A percentile compares a stretch with the other conserved stretches of the same genome.
These are phyloP conservation scores for Darevskia mixta DNA, from an alignment of 2,797 vertebrate species.

Conservation along the genomic window DNA sequence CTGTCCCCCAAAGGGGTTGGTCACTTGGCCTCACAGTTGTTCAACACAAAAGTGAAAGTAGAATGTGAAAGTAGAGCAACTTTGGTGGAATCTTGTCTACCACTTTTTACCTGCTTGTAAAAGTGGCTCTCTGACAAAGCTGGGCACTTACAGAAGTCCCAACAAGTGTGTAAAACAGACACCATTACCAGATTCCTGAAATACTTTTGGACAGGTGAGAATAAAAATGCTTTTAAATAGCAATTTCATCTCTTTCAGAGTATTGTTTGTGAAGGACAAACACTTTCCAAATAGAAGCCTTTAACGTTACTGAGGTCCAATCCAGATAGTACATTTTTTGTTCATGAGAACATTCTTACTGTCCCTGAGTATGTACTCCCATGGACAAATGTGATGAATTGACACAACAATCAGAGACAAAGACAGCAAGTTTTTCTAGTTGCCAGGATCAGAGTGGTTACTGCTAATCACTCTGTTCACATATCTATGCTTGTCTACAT, in stretches of 20 bases:
- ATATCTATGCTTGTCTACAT: not conserved
- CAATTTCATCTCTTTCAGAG: not conserved
- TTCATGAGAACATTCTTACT: not conserved
- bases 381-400: not conserved
- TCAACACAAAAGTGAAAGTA: too few relatives aligned
- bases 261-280: not conserved
- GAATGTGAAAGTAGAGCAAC: too few relatives aligned
- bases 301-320: not conserved
- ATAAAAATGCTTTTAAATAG: not conserved
- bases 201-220: not conserved
- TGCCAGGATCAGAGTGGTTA: not conserved
- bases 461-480: not conserved
- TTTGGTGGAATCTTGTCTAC: not conserved
- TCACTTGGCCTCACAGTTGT: too few relatives aligned
- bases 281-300: not conserved
- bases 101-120: not conserved
- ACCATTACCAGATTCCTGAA: not conserved
- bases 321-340: not conserved
- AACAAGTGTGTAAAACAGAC: not conserved
- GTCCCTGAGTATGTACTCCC: not conserved
- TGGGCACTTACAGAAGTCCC: not conserved
- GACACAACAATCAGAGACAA: not conserved
- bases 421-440: not conserved
- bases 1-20: not conserved
- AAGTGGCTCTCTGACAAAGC: not conserved